phyloP scores from a whole-genome alignment of 1,140 invertebrate genomes.

The Rhyzopertha dominica region DNA sequence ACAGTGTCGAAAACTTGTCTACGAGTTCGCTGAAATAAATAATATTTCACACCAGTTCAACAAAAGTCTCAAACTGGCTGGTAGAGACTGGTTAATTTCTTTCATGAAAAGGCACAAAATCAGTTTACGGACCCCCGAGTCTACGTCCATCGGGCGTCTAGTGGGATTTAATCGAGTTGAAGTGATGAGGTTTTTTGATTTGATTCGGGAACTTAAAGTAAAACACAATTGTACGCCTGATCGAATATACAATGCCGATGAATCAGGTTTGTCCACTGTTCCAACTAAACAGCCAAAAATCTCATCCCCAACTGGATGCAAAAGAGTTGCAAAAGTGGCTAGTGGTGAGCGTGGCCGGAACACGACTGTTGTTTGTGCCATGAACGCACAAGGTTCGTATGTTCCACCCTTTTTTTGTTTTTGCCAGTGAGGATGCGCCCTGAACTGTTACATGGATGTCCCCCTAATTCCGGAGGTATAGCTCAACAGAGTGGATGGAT shows the following conservation, averaged over 20 bases:
- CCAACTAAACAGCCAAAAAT: conserved; percentile 43
- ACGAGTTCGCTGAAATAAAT: conserved; percentile 25
- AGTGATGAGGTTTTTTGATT: conserved; percentile 9
- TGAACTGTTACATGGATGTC: conserved; percentile 14
- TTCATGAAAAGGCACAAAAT: conserved; percentile 24
- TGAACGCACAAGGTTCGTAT: conserved; percentile 34
- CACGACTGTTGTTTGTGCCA: conserved; percentile 36
- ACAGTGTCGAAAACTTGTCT: conserved; percentile 26
- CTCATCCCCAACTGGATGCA: conserved; percentile 40
- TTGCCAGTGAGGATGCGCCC: conserved; percentile 36
- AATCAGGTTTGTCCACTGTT: conserved; percentile 45
- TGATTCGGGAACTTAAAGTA: background rate
- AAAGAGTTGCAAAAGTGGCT: conserved; percentile 35
- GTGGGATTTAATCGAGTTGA: conserved; percentile 7
- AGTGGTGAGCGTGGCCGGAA: conserved; percentile 42
- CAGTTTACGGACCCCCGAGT: conserved; percentile 26
- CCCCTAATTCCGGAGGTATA: conserved; percentile 7
- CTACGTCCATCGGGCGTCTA: background rate
- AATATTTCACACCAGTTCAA: conserved; percentile 20
- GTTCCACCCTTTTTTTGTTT: conserved; percentile 44
- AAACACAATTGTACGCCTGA: conserved; percentile 25
- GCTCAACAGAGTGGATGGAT: no score
- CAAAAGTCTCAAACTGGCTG: conserved; percentile 20
- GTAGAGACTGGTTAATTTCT: conserved; percentile 26
- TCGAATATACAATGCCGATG: conserved; percentile 44